Evolutionary conservation across 2,113 vertebrate genomes (phyloP), one percentile per base, ranked within the genome.

Genomic region (Drymodes brunneopygia): DNA sequence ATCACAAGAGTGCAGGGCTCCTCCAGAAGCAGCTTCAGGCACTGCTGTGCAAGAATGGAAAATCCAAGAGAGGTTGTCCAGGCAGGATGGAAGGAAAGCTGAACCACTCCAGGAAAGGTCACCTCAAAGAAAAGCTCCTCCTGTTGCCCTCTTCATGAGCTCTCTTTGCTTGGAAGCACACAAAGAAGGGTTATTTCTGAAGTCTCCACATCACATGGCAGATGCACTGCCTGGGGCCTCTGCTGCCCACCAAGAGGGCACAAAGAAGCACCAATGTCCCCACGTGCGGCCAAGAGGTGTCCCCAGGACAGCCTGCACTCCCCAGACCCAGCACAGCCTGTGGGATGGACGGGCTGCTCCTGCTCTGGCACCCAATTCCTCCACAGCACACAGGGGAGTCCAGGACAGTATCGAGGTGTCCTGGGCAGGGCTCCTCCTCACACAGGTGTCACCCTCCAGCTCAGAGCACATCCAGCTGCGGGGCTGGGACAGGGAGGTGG

Each of bases 371-470:
- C 9, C n/a, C 51, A 8, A 0, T 18, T 69, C 35, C 35, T 36
- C 22, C 2, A 4, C 40, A 45, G 60, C 4, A 12, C 3, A 15
- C 1, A 15, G n/a, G 1, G 1, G 10, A n/a, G 51, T 4, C 45
- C 48, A 31, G 50, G 70, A 20, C 54, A 27, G 5, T 1, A 5
- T 6, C 0, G 0, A 17, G 33, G n/a, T 15, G 54, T 12, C 38
- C 56, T 2, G 10, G 58, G 40, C 47, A 88, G 23, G 31, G 21
- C n/a, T 38, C 3, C 79, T 65, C 42, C 51, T 70, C 2, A 7
- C 33, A 9, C 38, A 27, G 0, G 0, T 3, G 40, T 25, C 44
- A 25, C 21, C n/a, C 69, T 38, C 45, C 67, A 62, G 65, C 28
- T 50, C 53, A 31, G 53, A 66, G 42, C 47, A 28, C 15, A 12